Conservation (phyloP, 2,888 invertebrate genomes). For the Crematogaster levior region DNA sequence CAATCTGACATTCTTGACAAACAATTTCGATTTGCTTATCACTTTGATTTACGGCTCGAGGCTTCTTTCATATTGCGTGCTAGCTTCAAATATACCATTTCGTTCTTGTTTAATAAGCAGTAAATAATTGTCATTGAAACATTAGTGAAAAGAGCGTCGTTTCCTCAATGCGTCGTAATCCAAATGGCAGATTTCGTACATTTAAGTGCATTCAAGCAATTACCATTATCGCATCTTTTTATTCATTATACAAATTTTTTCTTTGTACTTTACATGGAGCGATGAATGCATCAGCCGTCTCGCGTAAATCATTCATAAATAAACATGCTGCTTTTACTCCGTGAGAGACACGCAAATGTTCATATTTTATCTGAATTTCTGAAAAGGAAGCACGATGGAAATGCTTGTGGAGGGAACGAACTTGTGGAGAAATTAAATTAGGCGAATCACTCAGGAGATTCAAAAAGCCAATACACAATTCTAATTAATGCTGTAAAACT, state of each 20-base stretch:
- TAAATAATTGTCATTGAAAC: constrained; percentile 63
- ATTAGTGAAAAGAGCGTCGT: constrained; percentile 27
- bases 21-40: background rate
- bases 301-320: constrained; percentile 68
- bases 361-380: constrained; percentile 68
- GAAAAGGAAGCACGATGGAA: constrained; percentile 52
- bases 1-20: background rate
- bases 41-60: background rate
- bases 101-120: constrained; percentile 34
- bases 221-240: constrained; percentile 22
- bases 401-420: background rate
- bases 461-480: constrained; percentile 53
- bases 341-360: constrained; percentile 49
- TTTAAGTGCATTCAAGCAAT: constrained; percentile 53
- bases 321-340: constrained; percentile 42
- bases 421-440: constrained; percentile 32
- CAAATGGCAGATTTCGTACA: constrained; percentile 43
- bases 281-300: constrained; percentile 49
- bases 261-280: constrained; percentile 39
- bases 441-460: constrained; percentile 40
- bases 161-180: constrained; percentile 44
- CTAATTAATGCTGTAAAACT: constrained; percentile 67
- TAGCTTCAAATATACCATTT: background rate
- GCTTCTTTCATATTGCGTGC: background rate
- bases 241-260: constrained; percentile 48